phyloP scores from a whole-genome alignment of 2,113 vertebrate species.

The Tachycineta bicolor region DNA sequence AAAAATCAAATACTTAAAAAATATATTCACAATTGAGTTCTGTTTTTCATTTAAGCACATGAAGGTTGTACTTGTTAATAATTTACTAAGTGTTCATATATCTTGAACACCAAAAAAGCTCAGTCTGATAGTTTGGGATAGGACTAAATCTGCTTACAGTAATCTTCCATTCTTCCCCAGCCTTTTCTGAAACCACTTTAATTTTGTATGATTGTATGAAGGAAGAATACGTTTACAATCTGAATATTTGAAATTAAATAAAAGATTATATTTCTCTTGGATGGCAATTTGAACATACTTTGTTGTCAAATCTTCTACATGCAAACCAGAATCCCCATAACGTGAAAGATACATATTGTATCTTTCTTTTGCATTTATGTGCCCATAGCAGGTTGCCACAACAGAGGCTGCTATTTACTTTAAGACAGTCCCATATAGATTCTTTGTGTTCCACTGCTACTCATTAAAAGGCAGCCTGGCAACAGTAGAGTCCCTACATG shows the following conservation, averaged over 20 bases:
- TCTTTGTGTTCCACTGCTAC: neutral
- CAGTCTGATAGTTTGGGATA: neutral
- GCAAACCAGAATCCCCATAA: neutral
- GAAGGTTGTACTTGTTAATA: neutral
- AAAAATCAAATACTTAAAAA: neutral
- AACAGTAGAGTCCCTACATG: neutral
- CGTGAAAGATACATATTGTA: accelerated
- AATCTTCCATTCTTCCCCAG: neutral
- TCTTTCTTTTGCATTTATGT: neutral
- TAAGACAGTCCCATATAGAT: neutral
- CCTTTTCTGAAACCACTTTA: neutral
- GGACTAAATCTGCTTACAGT: neutral
- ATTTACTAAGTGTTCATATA: neutral
- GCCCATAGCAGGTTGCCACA: neutral
- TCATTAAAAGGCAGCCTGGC: neutral
- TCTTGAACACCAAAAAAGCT: neutral
- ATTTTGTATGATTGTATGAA: neutral
- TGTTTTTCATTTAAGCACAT: neutral
- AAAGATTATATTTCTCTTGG: neutral
- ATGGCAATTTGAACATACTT: neutral
- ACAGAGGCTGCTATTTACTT: neutral
- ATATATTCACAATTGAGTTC: neutral
- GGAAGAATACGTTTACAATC: neutral
- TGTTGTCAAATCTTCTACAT: neutral
- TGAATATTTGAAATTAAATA: neutral